These are phyloP conservation scores for Drosophila santomea DNA, from an alignment of 1,140 invertebrate species.

Conservation along the genomic window DNA sequence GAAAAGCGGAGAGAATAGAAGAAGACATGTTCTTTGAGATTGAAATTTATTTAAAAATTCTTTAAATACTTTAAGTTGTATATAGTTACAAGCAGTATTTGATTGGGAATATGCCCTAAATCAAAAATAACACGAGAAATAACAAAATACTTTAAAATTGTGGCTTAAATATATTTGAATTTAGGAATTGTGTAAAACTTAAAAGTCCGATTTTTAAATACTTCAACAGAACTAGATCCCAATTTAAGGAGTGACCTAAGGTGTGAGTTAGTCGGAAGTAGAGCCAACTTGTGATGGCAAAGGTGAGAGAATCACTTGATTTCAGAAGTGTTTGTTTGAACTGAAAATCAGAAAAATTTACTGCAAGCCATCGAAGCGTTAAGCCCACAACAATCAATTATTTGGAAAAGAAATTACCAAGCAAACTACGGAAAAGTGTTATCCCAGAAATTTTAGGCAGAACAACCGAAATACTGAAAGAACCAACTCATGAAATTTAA, in stretches of 20 bases:
- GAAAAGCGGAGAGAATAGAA: background rate
- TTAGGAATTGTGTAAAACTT: background rate
- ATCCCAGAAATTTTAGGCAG: background rate
- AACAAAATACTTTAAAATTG: too few species aligned
- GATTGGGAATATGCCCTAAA: too few species aligned
- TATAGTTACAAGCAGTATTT: too few species aligned
- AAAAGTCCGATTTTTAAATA: background rate
- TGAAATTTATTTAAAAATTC: background rate
- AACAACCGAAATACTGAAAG: slow-evolving; percentile 26
- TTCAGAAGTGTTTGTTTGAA: slow-evolving; percentile 16
- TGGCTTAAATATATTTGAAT: too few species aligned
- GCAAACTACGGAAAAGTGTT: slow-evolving; percentile 8
- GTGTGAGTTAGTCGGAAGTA: slow-evolving; percentile 19
- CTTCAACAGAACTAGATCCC: background rate
- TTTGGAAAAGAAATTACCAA: slow-evolving; percentile 16
- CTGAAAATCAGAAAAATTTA: background rate
- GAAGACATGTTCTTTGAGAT: background rate
- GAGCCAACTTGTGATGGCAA: background rate
- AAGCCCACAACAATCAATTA: slow-evolving; percentile 13
- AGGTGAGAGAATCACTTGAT: slow-evolving; percentile 14
- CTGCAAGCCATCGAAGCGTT: background rate
- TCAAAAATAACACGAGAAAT: too few species aligned
- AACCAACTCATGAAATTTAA: slow-evolving; percentile 72
- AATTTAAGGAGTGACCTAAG: background rate
- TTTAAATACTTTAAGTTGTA: too few species aligned